Base-by-base conservation (phyloP, 2,113 vertebrate genomes). In the Melanerpes aurifrons region DNA sequence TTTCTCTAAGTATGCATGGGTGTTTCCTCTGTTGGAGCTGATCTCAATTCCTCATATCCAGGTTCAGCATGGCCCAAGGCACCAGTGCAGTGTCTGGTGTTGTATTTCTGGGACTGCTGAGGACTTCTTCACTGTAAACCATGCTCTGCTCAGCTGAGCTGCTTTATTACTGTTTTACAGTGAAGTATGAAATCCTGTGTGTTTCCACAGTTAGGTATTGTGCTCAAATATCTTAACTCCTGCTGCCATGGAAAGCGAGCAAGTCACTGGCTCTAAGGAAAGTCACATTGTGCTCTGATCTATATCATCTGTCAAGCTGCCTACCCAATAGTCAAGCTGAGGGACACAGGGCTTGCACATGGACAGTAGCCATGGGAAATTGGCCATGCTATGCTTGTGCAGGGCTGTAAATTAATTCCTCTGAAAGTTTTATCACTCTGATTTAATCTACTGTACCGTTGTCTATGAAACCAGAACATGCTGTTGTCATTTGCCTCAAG, bases 371-470 rank as follows among this genome's bases (percentile, higher is more conserved):
- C 75, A 89, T 66, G 48, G 89, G 62, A 61, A 95, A 62, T 2
- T 29, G 66, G 76, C 76, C 22, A 0, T 15, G 28, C 54, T 77
- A 3, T 10, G n/a, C 64, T 81, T 86, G 59, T 47, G 29, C 4
- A 3, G 47, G 66, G 22, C 77, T 93, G 40, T 77, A 70, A 89
- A 92, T 87, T 90, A 69, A 84, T 86, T 92, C 71, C 54, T 89
- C 56, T 59, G 54, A 11, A 74, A 86, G 62, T 74, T 81, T 89
- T 58, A 86, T 93, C 35, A 56, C 40, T 3, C 15, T 43, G 40
- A 75, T 72, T 86, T 78, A 89, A 96, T 96, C 83, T 82, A 21
- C 45, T 59, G 21, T 40, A 35, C 32, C 45, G 66, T 62, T 84
- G 63, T 50, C 37, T 69, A 28, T 1, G 6, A 50, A 73, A 29